Evolutionary conservation across 2,888 invertebrate species (phyloP).

Genomic region (Operophtera brumata): DNA sequence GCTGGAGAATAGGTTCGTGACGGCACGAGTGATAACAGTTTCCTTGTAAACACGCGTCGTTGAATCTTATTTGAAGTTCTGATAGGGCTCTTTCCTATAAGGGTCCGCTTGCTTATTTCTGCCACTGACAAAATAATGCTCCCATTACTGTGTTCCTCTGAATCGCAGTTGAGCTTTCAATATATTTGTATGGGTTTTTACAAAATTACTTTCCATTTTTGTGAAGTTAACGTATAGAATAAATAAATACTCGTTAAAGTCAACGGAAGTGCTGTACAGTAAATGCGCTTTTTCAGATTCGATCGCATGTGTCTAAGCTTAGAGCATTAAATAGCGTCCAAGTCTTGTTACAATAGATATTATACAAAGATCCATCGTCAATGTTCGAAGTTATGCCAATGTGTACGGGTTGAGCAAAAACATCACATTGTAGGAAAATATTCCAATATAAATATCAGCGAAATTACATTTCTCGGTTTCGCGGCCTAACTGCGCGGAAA

Average conservation of each 20-base stretch:
- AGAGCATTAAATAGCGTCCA: too few relatives aligned
- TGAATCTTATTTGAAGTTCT: conserved; percentile 29
- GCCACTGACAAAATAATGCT: conserved; percentile 19
- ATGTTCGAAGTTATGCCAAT: not conserved
- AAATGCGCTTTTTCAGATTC: too few relatives aligned
- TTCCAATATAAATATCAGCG: conserved; percentile 17
- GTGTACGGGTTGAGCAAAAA: conserved; percentile 1
- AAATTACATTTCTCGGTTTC: conserved; percentile 22
- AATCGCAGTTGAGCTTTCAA: conserved; percentile 1
- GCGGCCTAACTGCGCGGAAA: conserved; percentile 18
- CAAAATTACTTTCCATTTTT: not conserved
- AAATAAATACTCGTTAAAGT: too few relatives aligned
- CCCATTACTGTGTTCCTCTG: conserved; percentile 15
- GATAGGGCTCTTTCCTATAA: conserved; percentile 16
- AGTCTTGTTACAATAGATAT: not conserved
- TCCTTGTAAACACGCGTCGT: conserved; percentile 36
- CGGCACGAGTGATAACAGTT: conserved; percentile 48
- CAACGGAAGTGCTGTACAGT: not conserved
- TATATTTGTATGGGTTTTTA: not conserved
- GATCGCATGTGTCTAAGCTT: too few relatives aligned
- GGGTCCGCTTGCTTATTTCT: conserved; percentile 16
- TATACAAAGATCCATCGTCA: not conserved
- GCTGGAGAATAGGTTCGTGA: conserved; percentile 47
- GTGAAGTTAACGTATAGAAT: too few relatives aligned
- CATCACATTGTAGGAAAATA: conserved; percentile 2